Base-by-base conservation (phyloP, 1,140 invertebrate species). In the Papilio polytes region DNA sequence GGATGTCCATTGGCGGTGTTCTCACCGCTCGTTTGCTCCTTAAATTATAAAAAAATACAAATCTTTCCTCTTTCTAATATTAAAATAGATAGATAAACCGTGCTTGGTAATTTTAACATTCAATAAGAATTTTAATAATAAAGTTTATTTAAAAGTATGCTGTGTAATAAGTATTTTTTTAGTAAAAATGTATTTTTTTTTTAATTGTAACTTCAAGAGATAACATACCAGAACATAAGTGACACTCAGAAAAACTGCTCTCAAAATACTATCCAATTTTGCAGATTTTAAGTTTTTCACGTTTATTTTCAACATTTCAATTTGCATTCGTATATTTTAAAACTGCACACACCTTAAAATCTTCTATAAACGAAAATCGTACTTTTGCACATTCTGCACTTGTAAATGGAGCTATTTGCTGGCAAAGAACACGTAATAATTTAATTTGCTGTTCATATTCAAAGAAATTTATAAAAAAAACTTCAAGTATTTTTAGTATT, bases 341-440 rank as follows among this genome's bases (percentile, higher is more conserved):
- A 70, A 70, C 63, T 70, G 63, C 63, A 70, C 31, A 70, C 63
- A 70, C 26, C 63, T 66, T 31, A 70, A 70, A 70, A 70, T 31
- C 12, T 70, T 36, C 26, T 70, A 36, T 36, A 26, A 6, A 36
- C 26, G 63, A 18, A 70, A 31, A 15, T 15, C 13, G 13, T n/a
- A 70, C 3, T 31, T 70, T 70, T 36, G 63, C 63, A 70, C 26
- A 7, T 31, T 18, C 26, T 70, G 63, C 63, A 7, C 15, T 15
- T 31, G 18, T 26, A 31, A 36, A 70, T 70, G 6, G 26, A 31
- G 26, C 12, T 70, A 7, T 70, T 31, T 31, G 12, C 13, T 70
- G 63, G 26, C 63, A 70, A 31, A 31, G 26, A 13, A 70, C 63
- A 70, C 4, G 63, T 36, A 26, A 63, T 63, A 26, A 63, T 63